Evolutionary conservation across 2,888 invertebrate genomes (phyloP), one percentile per base, ranked within the genome.

Genomic region (Pristionchus arcanus): DNA sequence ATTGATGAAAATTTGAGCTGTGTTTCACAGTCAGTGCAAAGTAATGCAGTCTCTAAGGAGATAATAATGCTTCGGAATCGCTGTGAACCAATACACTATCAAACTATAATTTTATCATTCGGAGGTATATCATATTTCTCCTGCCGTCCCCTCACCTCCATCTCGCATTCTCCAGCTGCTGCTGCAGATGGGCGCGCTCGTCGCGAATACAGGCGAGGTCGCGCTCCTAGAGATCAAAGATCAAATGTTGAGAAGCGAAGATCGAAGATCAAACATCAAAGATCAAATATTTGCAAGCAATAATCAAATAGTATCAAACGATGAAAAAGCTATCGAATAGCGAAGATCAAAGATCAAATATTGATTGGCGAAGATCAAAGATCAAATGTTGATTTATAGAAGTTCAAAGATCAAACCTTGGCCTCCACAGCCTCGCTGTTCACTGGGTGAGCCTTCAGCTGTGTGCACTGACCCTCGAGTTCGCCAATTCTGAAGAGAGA

Each of bases 401-500:
- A 34, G 77, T 2, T 77, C 42, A 37, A 77, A 34, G 11, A 42
- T 16, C 25, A 49, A 77, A 86, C 85, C 37, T 37, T 87, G 25
- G 42, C n/a, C 68, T 87, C 68, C 2, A 37, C 11, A 16, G 49
- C 84, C 11, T 85, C 63, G 25, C 16, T n/a, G 13, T 25, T 53
- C 71, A 49, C 28, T 19, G 31, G 21, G 28, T 31, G 28, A 34
- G 71, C 11, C 28, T 34, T 53, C 11, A 88, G 88, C 3, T 42
- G 55, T 21, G 31, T 53, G 16, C 74, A 34, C 77, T 88, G 37
- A 7, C 63, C 88, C 37, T 88, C 88, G 74, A 88, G 88, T n/a
- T 88, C 88, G 59, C 88, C 88, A 37, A 88, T 88, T 59, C 88
- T 88, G 87, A 25, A 66, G 31, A 28, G 66, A 83, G 83, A 31